A percentile compares a stretch with the other conserved stretches of the same genome.
Evolutionary conservation across 2,888 invertebrate species (phyloP).

Genomic region (Nycteola revayana): DNA sequence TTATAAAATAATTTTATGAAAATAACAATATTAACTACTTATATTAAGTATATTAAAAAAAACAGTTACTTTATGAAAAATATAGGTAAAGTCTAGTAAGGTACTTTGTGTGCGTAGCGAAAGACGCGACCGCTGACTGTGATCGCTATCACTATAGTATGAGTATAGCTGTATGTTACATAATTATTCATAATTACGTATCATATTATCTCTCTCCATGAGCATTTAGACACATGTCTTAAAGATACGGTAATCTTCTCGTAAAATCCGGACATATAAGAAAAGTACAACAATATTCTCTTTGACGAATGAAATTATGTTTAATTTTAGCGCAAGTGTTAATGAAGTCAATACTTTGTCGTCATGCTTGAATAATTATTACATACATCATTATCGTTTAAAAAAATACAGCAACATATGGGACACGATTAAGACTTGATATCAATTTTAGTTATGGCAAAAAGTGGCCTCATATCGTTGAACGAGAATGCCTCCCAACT

Average conservation of each 20-base stretch:
- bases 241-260: conserved; percentile 27
- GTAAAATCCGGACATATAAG: too few relatives aligned
- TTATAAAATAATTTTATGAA: too few relatives aligned
- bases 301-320: too few relatives aligned
- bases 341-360: too few relatives aligned
- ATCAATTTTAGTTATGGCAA: conserved; percentile 27
- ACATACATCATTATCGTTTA: too few relatives aligned
- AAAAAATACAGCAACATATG: conserved; percentile 16
- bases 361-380: too few relatives aligned
- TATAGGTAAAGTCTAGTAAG: neutral
- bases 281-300: too few relatives aligned
- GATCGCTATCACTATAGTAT: conserved; percentile 54
- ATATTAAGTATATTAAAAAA: too few relatives aligned
- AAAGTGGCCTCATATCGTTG: conserved; percentile 36
- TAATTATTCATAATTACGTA: conserved; percentile 58
- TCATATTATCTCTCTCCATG: conserved; percentile 54
- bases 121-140: conserved; percentile 48
- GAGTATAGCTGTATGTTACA: conserved; percentile 56
- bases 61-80: too few relatives aligned
- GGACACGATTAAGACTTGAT: conserved; percentile 24
- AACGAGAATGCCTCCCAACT: conserved; percentile 36
- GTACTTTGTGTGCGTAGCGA: conserved; percentile 20
- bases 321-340: too few relatives aligned
- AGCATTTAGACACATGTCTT: conserved; percentile 26
- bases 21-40: too few relatives aligned